phyloP scores from a whole-genome alignment of 2,888 invertebrate genomes.

The Pyrrhia umbra region DNA sequence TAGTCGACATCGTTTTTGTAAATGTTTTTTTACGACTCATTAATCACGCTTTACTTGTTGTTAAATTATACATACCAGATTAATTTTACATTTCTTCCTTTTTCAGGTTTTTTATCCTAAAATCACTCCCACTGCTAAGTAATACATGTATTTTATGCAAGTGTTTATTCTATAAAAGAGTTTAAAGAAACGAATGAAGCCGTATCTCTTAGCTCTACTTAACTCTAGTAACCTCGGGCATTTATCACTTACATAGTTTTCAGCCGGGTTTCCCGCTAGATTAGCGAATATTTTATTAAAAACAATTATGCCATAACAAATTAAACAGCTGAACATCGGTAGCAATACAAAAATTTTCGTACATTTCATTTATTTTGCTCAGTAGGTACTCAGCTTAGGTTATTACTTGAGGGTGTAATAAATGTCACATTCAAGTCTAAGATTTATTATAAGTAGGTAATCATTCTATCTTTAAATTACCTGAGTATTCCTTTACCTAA shows the following conservation, averaged over 20 bases:
- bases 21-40: no score
- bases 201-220: conserved; percentile 15
- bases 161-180: conserved; percentile 2
- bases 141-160: conserved; percentile 10
- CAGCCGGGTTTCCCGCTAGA: conserved; percentile 8
- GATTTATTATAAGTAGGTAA: conserved; percentile 42
- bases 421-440: conserved; percentile 43
- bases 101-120: no score
- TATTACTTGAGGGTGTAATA: conserved; percentile 45
- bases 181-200: conserved; percentile 33
- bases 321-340: conserved; percentile 6
- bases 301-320: background rate
- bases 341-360: conserved; percentile 19
- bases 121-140: no score
- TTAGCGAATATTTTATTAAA: conserved; percentile 1
- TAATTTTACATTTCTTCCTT: no score
- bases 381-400: conserved; percentile 15
- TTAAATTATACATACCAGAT: no score
- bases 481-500: background rate
- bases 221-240: conserved; percentile 11
- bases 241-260: conserved; percentile 14
- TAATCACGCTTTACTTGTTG: no score
- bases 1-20: no score
- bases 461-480: conserved; percentile 37
- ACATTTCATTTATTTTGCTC: conserved; percentile 40